A percentile compares a stretch with the other conserved stretches of the same genome.
These are phyloP conservation scores for Drosophila insularis DNA, from an alignment of 1,140 invertebrate species.

Conservation along the genomic window DNA sequence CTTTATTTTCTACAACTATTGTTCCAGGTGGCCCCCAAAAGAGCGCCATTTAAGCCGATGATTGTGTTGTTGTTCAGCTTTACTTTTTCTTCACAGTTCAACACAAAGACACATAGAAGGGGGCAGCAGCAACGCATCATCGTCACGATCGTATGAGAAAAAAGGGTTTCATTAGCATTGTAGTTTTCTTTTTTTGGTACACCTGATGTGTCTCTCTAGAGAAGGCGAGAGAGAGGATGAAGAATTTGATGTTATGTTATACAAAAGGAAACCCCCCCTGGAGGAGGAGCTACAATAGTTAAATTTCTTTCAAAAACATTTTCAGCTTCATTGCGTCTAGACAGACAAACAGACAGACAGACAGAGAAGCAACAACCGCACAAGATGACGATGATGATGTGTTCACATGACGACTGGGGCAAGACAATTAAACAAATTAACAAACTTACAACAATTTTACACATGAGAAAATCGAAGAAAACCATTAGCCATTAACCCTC, in stretches of 20 bases:
- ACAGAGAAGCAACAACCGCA: conserved; percentile 40
- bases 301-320: conserved; percentile 46
- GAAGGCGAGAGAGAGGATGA: background rate
- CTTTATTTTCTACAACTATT: conserved; percentile 51
- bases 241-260: conserved; percentile 10
- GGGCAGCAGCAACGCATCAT: conserved; percentile 43
- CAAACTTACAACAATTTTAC: conserved; percentile 69
- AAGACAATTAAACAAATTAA: conserved; percentile 79
- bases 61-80: conserved; percentile 40
- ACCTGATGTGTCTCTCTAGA: conserved; percentile 63
- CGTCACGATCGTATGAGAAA: conserved; percentile 62
- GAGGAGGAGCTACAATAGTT: conserved; percentile 65
- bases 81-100: conserved; percentile 72
- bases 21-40: conserved; percentile 51
- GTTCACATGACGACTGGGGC: conserved; percentile 76
- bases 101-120: conserved; percentile 46
- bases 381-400: conserved; percentile 57
- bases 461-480: conserved; percentile 78
- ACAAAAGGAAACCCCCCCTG: conserved; percentile 52
- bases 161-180: conserved; percentile 69
- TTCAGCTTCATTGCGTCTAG: conserved; percentile 72
- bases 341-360: background rate
- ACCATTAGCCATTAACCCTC: conserved; percentile 64
- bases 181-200: conserved; percentile 31
- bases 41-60: conserved; percentile 78